Evolutionary conservation across 2,888 invertebrate genomes (phyloP), one percentile per base, ranked within the genome.

Genomic region (Campopleginae sp.): DNA sequence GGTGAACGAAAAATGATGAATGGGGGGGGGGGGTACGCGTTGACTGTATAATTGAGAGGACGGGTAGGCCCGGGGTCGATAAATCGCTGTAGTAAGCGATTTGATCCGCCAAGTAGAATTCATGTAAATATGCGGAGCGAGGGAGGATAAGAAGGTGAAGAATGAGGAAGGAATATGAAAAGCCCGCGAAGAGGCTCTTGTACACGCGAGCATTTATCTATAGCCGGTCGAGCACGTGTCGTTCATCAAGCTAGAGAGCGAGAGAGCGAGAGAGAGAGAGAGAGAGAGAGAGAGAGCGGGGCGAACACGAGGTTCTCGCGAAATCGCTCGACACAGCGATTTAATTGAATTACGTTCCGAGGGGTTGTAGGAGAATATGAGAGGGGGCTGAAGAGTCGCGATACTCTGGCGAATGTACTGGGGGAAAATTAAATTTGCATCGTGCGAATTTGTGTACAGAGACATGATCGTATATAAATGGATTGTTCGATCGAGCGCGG

Each of bases 371-470:
- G 1, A 38, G 33, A 7, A 4, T 4, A 33, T 7, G 38, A 38
- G 38, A 38, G 80, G 46, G 27, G 14, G 65, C 19, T 66, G 63
- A 68, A 61, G 74, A 77, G 76, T 65, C 46, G 63, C 48, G 77
- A 85, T 81, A 70, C 38, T 46, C 51, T 46, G 58, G 12, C 61
- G 23, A 80, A 63, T 51, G 79, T 66, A 77, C 61, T 85, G 76
- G 80, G 86, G 80, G 86, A 74, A 89, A 89, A 90, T 90, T 88
- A 75, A 90, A 88, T 89, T 90, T 88, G 85, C 87, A 87, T 88
- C 86, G 86, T 89, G 87, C 86, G 85, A 86, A 82, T 76, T 81
- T 84, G 86, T 77, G 61, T 54, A 63, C 76, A 77, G 84, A 71
- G 58, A 17, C 79, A 51, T 74, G 1, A 42, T 14, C 27, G 58